Base-by-base conservation (phyloP, 2,888 invertebrate species). In the Calameuta idolon region DNA sequence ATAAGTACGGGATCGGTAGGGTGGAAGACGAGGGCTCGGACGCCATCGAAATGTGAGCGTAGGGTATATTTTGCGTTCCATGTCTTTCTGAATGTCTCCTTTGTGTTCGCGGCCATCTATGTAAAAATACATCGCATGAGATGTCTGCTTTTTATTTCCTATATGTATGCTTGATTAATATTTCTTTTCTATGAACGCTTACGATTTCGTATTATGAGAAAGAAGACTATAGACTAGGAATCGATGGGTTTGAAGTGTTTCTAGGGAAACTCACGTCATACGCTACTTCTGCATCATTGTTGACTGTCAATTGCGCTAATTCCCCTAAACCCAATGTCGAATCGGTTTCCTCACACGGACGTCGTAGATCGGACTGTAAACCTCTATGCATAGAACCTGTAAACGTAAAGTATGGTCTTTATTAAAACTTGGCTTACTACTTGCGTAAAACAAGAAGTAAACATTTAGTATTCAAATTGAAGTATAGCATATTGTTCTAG, bases 11-110 rank as follows among this genome's bases (percentile, higher is more conserved):
- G 97, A 91, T 99, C 99, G 82, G 96, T 96, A 77, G 99, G 98
- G 93, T 98, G 98, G 93, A 98, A 98, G 85, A 97, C 97, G 79
- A 98, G 93, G 81, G 98, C 97, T 88, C 98, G 94, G 74, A 98
- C 97, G 89, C 97, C 97, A 90, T 98, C 98, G 90, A 98, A 98
- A 93, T 98, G 98, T 90, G 97, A 97, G 85, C 97, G 95, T 89
- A 99, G 93, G 79, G 98, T 98, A 91, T 98, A 99, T 93, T 99
- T 99, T 86, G 98, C 97, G 92, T 97, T 98, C 98, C 98, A 98
- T 71, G 97, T 97, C 94, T 98, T 98, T 89, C 97, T 94, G 93
- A 96, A 97, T 85, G 96, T 95, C 90, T 97, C 97, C 93, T 97
- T 98, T 89, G 96, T 96, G 90, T 96, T 95, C 78, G 95, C 93